A percentile compares a stretch with the other conserved stretches of the same genome.
phyloP scores from a whole-genome alignment of 2,888 invertebrate genomes.

The Nipponacmea schrenckii region DNA sequence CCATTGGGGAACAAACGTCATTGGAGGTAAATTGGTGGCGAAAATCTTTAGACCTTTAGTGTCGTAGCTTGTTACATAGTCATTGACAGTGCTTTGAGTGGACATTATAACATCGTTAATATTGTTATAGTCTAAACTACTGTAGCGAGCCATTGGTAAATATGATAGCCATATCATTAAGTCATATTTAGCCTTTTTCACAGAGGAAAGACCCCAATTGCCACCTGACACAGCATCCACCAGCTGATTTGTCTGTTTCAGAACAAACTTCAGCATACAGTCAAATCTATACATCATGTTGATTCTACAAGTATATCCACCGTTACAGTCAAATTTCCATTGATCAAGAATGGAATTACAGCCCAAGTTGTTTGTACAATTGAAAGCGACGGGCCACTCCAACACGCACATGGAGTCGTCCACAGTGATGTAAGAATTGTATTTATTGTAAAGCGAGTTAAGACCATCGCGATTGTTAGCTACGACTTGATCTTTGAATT shows the following conservation, averaged over 20 bases:
- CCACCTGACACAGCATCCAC: background rate
- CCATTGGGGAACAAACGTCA: background rate
- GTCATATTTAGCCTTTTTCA: no score
- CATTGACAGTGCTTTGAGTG: background rate
- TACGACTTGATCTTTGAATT: no score
- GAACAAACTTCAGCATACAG: background rate
- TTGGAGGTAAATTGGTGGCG: background rate
- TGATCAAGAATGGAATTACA: no score
- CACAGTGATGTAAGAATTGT: no score
- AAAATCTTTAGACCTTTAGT: background rate
- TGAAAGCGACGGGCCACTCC: background rate
- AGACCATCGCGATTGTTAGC: background rate
- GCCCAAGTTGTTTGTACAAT: no score
- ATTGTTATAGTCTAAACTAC: background rate
- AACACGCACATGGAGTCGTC: no score
- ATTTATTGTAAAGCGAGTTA: background rate
- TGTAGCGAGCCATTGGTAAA: background rate
- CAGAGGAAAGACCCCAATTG: no score
- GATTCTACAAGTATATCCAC: background rate
- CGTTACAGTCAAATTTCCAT: background rate
- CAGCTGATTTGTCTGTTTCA: background rate
- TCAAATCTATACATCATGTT: background rate
- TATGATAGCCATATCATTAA: no score
- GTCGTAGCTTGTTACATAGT: background rate
- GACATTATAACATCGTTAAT: background rate